phyloP scores from a whole-genome alignment of 2,888 invertebrate species.

The Romanomermis culicivorax region DNA sequence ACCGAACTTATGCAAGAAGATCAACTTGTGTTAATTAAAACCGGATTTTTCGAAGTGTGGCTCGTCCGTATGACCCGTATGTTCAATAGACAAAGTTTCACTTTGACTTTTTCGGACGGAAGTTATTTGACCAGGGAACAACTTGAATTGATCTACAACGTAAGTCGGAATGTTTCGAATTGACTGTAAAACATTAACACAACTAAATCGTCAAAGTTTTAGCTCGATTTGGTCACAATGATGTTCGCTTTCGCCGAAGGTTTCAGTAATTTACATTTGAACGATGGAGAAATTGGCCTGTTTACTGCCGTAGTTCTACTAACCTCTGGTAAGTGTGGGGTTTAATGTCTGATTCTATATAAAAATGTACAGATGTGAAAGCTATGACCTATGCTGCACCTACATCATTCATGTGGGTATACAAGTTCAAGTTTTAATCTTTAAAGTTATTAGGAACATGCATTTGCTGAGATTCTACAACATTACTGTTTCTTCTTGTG shows the following conservation, averaged over 20 bases:
- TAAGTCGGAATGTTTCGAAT: constrained; percentile 36
- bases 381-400: background rate
- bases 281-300: constrained; percentile 71
- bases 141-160: constrained; percentile 65
- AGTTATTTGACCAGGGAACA: constrained; percentile 58
- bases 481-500: too few relatives aligned
- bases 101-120: constrained; percentile 72
- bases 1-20: constrained; percentile 73
- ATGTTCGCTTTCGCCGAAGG: constrained; percentile 52
- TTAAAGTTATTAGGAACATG: too few relatives aligned
- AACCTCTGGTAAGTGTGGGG: constrained; percentile 33
- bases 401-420: background rate
- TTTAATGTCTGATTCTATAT: background rate
- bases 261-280: constrained; percentile 47
- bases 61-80: constrained; percentile 60
- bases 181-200: background rate
- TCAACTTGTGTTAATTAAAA: constrained; percentile 82
- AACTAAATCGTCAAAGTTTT: constrained; percentile 26
- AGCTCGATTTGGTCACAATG: constrained; percentile 62
- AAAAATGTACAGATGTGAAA: background rate
- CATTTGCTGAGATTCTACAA: too few relatives aligned
- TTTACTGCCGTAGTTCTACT: constrained; percentile 65
- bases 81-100: constrained; percentile 43
- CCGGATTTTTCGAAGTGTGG: constrained; percentile 91
- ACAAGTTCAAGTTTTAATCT: background rate